Evolutionary conservation across 2,888 invertebrate species (phyloP).

Genomic region (Steromphala cineraria): DNA sequence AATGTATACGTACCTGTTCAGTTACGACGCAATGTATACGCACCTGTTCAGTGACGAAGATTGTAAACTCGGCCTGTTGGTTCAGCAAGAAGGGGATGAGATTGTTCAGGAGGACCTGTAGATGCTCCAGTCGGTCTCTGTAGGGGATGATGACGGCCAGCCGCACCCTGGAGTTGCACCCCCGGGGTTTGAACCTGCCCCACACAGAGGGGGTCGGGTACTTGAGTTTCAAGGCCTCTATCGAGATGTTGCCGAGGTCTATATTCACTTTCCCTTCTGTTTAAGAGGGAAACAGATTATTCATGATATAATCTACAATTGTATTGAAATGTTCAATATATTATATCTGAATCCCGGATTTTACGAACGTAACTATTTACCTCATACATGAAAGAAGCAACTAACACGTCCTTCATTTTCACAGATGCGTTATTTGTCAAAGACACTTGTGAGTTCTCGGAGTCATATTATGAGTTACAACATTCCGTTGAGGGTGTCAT

Average conservation of each 20-base stretch:
- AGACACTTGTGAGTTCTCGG: too few species aligned
- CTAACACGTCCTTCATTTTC: too few species aligned
- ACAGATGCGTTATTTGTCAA: too few species aligned
- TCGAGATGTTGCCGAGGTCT: background rate
- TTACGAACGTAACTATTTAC: too few species aligned
- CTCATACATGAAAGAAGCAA: too few species aligned
- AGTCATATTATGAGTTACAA: too few species aligned
- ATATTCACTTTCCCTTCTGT: background rate
- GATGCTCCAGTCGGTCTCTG: conserved; percentile 87
- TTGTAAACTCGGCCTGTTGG: conserved; percentile 94
- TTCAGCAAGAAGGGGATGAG: conserved; percentile 92
- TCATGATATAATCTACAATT: too few species aligned
- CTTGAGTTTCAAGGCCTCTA: background rate
- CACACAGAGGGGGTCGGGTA: conserved; percentile 70
- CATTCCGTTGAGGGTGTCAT: too few species aligned
- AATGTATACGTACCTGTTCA: too few species aligned
- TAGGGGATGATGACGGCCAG: conserved; percentile 96
- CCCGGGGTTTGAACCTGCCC: conserved; percentile 81
- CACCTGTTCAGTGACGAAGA: conserved; percentile 93
- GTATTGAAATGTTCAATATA: too few species aligned
- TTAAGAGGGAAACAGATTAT: too few species aligned
- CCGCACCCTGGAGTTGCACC: conserved; percentile 83
- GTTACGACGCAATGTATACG: conserved; percentile 76
- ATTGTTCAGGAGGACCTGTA: conserved; percentile 90
- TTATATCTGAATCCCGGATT: too few species aligned